Evolutionary conservation across 2,797 vertebrate species (phyloP).

Genomic region (Chelon labrosus): DNA sequence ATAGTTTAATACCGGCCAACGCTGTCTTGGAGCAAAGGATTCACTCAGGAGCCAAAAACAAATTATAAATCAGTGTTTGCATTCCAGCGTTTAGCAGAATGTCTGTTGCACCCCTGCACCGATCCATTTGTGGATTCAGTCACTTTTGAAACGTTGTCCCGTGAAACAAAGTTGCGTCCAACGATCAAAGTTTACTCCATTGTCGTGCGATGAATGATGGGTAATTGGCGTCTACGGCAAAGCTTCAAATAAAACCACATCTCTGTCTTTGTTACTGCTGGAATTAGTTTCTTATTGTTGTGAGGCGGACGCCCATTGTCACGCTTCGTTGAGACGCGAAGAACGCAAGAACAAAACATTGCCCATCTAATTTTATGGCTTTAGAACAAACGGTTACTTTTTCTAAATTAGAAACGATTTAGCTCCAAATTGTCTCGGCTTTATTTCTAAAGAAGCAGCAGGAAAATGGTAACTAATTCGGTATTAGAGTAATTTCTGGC

Average conservation of each 20-base stretch:
- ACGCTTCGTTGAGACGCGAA: constrained; percentile 12
- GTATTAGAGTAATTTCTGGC: constrained; percentile 19
- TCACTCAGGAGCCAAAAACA: constrained; percentile 24
- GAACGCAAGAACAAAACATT: constrained; percentile 18
- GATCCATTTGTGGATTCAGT: background rate
- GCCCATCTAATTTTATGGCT: constrained; percentile 35
- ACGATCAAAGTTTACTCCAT: constrained; percentile 26
- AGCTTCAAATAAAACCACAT: constrained; percentile 15
- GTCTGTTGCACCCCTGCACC: constrained; percentile 1
- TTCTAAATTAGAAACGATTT: constrained; percentile 50
- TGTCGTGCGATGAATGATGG: constrained; percentile 16
- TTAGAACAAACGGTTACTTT: constrained; percentile 41
- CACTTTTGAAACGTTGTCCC: constrained; percentile 1
- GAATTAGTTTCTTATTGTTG: constrained; percentile 16
- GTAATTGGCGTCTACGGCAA: constrained; percentile 27
- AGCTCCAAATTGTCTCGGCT: constrained; percentile 32
- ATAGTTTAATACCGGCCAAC: background rate
- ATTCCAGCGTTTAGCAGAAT: constrained; percentile 9
- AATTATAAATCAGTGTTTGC: constrained; percentile 19
- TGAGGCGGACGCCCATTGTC: constrained; percentile 12
- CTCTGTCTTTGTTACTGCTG: constrained; percentile 11
- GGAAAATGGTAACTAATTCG: constrained; percentile 38
- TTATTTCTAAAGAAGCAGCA: constrained; percentile 19
- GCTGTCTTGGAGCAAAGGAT: constrained; percentile 9
- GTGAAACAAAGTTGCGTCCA: background rate